These are phyloP conservation scores for Penaeus japonicus DNA, from an alignment of 1,140 invertebrate genomes.

Conservation along the genomic window DNA sequence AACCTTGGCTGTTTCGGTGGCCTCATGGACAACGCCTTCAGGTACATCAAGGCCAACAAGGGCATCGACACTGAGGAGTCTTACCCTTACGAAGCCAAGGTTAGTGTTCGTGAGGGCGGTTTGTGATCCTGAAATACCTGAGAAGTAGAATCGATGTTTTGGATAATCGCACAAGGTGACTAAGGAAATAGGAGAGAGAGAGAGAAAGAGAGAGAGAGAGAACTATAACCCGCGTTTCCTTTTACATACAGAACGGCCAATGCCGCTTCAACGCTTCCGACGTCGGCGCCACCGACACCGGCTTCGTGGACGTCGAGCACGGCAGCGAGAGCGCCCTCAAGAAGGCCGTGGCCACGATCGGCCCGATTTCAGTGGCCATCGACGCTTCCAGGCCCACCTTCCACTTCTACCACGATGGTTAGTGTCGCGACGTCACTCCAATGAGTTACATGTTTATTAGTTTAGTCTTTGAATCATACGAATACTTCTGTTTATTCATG, in stretches of 20 bases:
- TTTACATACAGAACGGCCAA: slow-evolving; percentile 63
- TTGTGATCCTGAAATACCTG: too few relatives aligned
- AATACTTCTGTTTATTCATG: too few relatives aligned
- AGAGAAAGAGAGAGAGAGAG: too few relatives aligned
- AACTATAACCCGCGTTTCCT: neutral
- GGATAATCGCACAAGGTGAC: neutral
- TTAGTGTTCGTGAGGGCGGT: slow-evolving; percentile 62
- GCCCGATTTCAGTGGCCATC: slow-evolving; percentile 78
- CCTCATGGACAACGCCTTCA: slow-evolving; percentile 71
- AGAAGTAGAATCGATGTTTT: neutral
- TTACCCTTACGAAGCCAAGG: slow-evolving; percentile 86
- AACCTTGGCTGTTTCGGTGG: slow-evolving; percentile 77
- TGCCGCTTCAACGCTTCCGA: slow-evolving; percentile 76
- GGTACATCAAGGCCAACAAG: slow-evolving; percentile 76
- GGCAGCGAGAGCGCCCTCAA: slow-evolving; percentile 76
- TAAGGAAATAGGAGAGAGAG: neutral
- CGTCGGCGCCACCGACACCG: slow-evolving; percentile 81
- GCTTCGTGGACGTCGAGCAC: slow-evolving; percentile 79
- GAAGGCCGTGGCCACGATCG: slow-evolving; percentile 84
- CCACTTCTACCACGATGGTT: slow-evolving; percentile 78
- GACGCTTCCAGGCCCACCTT: slow-evolving; percentile 74
- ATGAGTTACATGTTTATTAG: too few relatives aligned
- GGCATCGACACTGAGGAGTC: slow-evolving; percentile 90
- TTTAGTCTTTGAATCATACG: too few relatives aligned
- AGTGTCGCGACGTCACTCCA: slow-evolving; percentile 23